A percentile compares a stretch with the other conserved stretches of the same genome.
Evolutionary conservation across 2,888 invertebrate species (phyloP).

Genomic region (Melanostoma scalare): DNA sequence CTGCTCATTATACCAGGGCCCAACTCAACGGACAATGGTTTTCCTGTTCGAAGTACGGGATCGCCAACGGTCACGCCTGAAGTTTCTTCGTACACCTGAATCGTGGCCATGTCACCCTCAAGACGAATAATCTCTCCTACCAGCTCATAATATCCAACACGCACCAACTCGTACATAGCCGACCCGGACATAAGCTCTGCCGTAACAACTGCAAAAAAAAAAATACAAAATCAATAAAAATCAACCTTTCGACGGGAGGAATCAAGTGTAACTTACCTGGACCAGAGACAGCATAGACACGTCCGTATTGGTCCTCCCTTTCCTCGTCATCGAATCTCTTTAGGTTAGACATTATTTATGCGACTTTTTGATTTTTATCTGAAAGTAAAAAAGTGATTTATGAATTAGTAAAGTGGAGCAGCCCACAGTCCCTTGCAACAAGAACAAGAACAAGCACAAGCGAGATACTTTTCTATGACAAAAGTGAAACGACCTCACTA

Average conservation of each 20-base stretch:
- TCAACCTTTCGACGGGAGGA: conserved; percentile 43
- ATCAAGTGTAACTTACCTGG: conserved; percentile 87
- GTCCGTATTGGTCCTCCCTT: conserved; percentile 93
- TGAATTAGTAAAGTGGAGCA: conserved; percentile 11
- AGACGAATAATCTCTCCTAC: conserved; percentile 99
- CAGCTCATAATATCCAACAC: conserved; percentile 97
- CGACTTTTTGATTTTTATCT: conserved; percentile 31
- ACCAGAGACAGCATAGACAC: conserved; percentile 98
- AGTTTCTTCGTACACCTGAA: conserved; percentile 98
- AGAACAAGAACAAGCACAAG: background rate
- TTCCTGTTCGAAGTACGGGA: conserved; percentile 98
- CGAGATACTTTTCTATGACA: conserved; percentile 14
- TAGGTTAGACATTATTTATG: conserved; percentile 76
- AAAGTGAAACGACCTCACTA: conserved; percentile 62
- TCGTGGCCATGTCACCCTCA: conserved; percentile 99
- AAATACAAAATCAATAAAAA: conserved; percentile 65
- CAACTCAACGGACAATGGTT: conserved; percentile 98
- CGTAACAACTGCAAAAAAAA: conserved; percentile 91
- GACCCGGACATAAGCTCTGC: conserved; percentile 99
- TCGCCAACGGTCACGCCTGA: conserved; percentile 99
- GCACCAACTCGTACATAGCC: conserved; percentile 99
- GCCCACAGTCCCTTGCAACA: conserved; percentile 21
- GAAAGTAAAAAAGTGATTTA: conserved; percentile 1
- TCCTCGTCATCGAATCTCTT: conserved; percentile 86
- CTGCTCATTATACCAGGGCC: conserved; percentile 99